Conservation (phyloP, 1,140 invertebrate genomes). For the Onthophagus taurus region DNA sequence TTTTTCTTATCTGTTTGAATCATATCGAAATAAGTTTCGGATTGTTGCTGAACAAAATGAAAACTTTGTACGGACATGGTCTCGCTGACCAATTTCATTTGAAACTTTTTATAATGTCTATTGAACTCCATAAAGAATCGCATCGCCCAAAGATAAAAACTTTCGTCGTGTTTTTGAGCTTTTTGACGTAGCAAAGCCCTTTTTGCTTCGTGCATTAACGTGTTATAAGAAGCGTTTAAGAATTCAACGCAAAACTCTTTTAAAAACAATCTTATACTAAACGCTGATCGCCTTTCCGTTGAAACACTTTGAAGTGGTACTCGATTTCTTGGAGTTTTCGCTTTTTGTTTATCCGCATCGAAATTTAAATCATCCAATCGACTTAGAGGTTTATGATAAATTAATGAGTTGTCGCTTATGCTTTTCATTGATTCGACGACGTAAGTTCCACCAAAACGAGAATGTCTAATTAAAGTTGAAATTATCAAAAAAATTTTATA, state of each 20-base stretch:
- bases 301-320: conserved; percentile 46
- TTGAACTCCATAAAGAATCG: conserved; percentile 98
- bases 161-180: conserved; percentile 69
- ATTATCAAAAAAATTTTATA: neutral
- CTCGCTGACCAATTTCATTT: conserved; percentile 83
- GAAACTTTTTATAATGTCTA: conserved; percentile 67
- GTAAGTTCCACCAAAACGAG: conserved; percentile 87
- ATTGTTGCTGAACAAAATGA: conserved; percentile 86
- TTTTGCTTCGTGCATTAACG: conserved; percentile 75
- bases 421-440: conserved; percentile 89
- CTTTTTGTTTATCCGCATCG: conserved; percentile 60
- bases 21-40: conserved; percentile 84
- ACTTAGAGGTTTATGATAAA: conserved; percentile 76
- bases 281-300: conserved; percentile 59
- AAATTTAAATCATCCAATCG: conserved; percentile 69
- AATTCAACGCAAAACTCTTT: conserved; percentile 94
- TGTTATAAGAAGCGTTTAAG: conserved; percentile 84
- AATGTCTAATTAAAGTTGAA: conserved; percentile 51
- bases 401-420: conserved; percentile 80
- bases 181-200: conserved; percentile 52
- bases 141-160: conserved; percentile 88
- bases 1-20: conserved; percentile 81
- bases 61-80: conserved; percentile 83
- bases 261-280: conserved; percentile 74
- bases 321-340: conserved; percentile 57